Conservation (phyloP, 1,140 invertebrate species). For the Leptopilina clavipes region DNA sequence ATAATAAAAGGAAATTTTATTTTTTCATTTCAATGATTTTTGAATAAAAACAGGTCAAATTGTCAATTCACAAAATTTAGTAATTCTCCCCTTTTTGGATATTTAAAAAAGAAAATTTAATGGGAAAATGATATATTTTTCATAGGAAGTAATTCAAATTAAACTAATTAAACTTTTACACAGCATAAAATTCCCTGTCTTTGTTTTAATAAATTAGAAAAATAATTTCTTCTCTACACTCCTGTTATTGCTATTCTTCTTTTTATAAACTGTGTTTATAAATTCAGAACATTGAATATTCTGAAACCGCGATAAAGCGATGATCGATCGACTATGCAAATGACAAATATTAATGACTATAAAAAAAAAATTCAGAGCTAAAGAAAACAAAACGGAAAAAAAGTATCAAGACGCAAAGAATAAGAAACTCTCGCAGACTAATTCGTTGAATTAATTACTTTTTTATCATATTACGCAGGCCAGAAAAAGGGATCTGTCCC, state of each 20-base stretch:
- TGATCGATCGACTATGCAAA: conserved; percentile 18
- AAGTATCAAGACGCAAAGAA: conserved; percentile 2
- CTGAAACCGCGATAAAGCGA: not conserved
- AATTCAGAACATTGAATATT: conserved; percentile 5
- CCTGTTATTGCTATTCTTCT: not conserved
- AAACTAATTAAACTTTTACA: no score
- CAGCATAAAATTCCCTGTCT: no score
- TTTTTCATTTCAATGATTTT: not conserved
- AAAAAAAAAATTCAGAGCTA: not conserved
- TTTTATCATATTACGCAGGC: not conserved
- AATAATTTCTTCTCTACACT: no score
- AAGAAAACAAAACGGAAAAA: not conserved
- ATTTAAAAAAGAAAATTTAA: no score
- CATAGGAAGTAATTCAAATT: no score
- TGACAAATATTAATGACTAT: conserved; percentile 7
- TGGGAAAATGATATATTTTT: no score
- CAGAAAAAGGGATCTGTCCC: no score
- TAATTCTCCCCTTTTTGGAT: no score
- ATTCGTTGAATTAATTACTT: conserved; percentile 30
- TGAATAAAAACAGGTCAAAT: no score
- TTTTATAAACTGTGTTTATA: not conserved
- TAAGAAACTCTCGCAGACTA: not conserved
- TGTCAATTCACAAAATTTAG: no score
- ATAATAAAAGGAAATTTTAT: not conserved
- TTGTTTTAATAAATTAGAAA: no score